These are phyloP conservation scores for Biston stratarius DNA, from an alignment of 2,888 invertebrate species.

Conservation along the genomic window DNA sequence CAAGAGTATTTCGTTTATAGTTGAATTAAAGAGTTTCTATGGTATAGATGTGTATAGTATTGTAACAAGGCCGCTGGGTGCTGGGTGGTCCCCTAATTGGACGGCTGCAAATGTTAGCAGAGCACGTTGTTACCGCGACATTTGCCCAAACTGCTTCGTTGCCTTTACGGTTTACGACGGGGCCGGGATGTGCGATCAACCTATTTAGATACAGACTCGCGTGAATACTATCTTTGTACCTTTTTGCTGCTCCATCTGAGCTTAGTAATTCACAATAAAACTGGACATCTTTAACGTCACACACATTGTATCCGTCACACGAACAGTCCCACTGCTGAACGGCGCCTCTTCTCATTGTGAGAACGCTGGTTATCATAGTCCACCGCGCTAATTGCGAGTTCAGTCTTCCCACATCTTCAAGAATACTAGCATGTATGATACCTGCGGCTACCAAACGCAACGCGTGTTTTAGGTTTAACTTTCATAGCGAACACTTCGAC, in stretches of 20 bases:
- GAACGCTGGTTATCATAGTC: too few relatives aligned
- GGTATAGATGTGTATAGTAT: slow-evolving; percentile 2
- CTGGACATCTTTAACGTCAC: too few relatives aligned
- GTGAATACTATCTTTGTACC: slow-evolving; percentile 9
- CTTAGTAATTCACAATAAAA: neutral
- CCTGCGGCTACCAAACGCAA: too few relatives aligned
- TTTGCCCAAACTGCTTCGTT: slow-evolving; percentile 68
- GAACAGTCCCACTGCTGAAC: too few relatives aligned
- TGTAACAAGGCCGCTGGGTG: slow-evolving; percentile 49
- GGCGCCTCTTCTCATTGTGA: too few relatives aligned
- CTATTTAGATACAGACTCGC: slow-evolving; percentile 38
- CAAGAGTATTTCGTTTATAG: neutral
- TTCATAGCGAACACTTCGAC: too few relatives aligned
- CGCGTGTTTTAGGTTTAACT: too few relatives aligned
- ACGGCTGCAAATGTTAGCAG: slow-evolving; percentile 74
- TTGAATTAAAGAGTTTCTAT: neutral
- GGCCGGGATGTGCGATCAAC: slow-evolving; percentile 46
- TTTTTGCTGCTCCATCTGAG: neutral
- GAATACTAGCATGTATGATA: too few relatives aligned
- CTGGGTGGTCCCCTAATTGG: slow-evolving; percentile 69
- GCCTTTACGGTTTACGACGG: slow-evolving; percentile 61
- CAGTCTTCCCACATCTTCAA: too few relatives aligned
- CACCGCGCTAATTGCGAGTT: too few relatives aligned
- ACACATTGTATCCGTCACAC: too few relatives aligned
- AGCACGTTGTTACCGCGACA: slow-evolving; percentile 71